Base-by-base conservation (phyloP, 2,113 vertebrate species). In the Mus musculus region DNA sequence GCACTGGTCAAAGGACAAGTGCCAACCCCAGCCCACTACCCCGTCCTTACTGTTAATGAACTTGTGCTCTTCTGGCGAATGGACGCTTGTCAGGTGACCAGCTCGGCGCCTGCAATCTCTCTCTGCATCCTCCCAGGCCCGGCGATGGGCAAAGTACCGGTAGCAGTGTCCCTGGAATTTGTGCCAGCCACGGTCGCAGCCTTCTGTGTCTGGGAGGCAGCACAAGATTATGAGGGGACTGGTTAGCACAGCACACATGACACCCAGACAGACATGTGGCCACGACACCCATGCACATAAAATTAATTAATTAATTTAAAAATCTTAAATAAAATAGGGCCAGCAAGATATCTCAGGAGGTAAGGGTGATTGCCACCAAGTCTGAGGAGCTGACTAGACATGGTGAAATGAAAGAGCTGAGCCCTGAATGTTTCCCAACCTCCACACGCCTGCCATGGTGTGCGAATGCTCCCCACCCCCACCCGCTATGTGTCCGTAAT, bases 161-260 rank as follows among this genome's bases (percentile, higher is more conserved):
- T 99, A 99, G 97, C 99, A 99, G 97, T 99, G 99, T 7, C 99
- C 99, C 46, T 99, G 99, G 98, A 99, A 99, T 98, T 99, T 99
- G 98, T 99, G 99, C 99, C 99, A 99, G 36, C 98, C 99, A 80
- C 98, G 99, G 82, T 99, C 99, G 0, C 99, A 99, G 96, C 99
- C 99, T 97, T 99, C 99, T 0, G 99, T 99, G 98, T 99, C 99
- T 99, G 98, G 0, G 56, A 69, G 72, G 77, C n/a, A 46, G 72
- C 59, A 16, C 69, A 93, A 90, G 90, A 54, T 56, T 0, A 4
- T 54, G 49, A 88, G 46, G 42, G 42, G 11, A 46, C 42, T n/a
- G 19, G 30, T 24, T 22, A 46, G 26, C 9, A 20, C 28, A 49
- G 61, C 28, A 67, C 61, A 46, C 39, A 7, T 46, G 61, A 33